Percentiles rank a stretch among this genome's conserved stretches.
Conservation (phyloP, 1,140 invertebrate genomes). For the Gryllus bimaculatus region DNA sequence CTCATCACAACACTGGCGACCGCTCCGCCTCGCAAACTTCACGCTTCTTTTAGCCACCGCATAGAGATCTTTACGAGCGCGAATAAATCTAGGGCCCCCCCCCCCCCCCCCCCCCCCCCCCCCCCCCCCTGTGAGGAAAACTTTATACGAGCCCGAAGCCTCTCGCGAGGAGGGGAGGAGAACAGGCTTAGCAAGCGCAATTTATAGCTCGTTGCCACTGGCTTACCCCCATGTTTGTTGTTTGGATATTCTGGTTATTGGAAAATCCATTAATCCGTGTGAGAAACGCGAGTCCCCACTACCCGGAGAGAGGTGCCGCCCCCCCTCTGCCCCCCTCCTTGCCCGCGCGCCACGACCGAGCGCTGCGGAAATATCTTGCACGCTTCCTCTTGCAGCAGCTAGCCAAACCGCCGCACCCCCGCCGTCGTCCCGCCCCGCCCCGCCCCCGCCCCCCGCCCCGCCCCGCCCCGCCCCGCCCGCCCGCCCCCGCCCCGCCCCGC, state of each 20-base stretch:
- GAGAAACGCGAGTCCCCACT: background rate
- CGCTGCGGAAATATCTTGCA: background rate
- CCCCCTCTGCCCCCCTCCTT: too few relatives aligned
- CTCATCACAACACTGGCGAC: too few relatives aligned
- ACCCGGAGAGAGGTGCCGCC: background rate
- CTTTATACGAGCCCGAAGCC: too few relatives aligned
- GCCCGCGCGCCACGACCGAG: background rate
- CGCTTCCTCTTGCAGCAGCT: background rate
- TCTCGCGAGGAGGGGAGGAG: background rate
- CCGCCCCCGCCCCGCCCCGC: too few relatives aligned
- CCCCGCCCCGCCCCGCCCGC: too few relatives aligned
- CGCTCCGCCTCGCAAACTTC: too few relatives aligned
- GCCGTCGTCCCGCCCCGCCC: too few relatives aligned
- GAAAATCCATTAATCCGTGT: background rate
- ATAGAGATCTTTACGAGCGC: background rate
- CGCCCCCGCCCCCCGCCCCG: too few relatives aligned
- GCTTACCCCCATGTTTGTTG: background rate
- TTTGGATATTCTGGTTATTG: background rate
- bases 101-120: too few relatives aligned
- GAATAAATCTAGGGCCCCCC: background rate
- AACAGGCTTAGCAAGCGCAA: background rate
- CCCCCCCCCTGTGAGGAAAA: background rate
- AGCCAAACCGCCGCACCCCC: background rate
- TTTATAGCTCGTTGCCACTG: background rate
- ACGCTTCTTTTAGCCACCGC: too few relatives aligned